Evolutionary conservation across 1,140 invertebrate genomes (phyloP).

Genomic region (Medauroidea extradentata): DNA sequence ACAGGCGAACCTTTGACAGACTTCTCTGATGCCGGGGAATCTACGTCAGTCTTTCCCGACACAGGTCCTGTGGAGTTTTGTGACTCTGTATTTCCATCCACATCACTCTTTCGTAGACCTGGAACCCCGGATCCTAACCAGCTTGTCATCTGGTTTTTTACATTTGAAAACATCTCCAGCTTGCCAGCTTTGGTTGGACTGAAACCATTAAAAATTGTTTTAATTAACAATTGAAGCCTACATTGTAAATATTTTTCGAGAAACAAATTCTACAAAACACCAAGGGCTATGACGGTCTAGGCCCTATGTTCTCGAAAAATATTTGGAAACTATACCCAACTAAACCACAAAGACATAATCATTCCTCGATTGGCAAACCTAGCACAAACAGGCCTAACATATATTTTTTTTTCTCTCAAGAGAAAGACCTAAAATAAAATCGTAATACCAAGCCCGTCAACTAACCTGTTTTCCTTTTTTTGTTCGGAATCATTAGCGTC

Average conservation of each 20-base stretch:
- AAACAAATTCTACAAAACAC: no score
- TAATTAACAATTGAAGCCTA: no score
- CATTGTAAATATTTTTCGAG: no score
- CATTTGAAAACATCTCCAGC: conserved; percentile 72
- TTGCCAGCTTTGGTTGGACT: conserved; percentile 66
- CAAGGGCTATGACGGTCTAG: no score
- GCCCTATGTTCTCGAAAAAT: no score
- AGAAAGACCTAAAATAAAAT: no score
- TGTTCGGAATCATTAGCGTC: conserved; percentile 26
- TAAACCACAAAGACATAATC: no score
- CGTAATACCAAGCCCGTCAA: no score
- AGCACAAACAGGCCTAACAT: no score
- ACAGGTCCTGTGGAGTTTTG: not conserved
- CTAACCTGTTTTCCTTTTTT: conserved; percentile 58
- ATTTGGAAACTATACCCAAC: no score
- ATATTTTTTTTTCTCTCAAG: no score
- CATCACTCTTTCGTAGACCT: conserved; percentile 49
- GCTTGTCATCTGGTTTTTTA: conserved; percentile 65
- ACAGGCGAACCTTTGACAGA: conserved; percentile 43
- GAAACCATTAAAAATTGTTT: conserved; percentile 29
- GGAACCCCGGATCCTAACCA: conserved; percentile 71
- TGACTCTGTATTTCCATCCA: not conserved
- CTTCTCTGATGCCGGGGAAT: conserved; percentile 44
- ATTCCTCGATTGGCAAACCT: no score
- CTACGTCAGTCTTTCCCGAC: conserved; percentile 21